These are phyloP conservation scores for Timandra comae DNA, from an alignment of 2,888 invertebrate species.

Conservation along the genomic window DNA sequence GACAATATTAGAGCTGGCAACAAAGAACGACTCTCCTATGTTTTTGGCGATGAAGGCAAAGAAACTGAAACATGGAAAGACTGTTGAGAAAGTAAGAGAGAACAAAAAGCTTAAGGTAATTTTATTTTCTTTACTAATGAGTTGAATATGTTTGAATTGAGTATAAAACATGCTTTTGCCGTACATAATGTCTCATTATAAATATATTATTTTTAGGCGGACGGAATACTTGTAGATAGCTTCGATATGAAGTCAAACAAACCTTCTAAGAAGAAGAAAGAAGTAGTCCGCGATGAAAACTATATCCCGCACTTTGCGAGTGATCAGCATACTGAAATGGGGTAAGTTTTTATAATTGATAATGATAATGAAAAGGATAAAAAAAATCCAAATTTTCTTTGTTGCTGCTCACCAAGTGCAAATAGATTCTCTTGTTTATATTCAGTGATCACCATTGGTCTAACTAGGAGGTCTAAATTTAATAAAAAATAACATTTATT, in stretches of 20 bases:
- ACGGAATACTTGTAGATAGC: constrained; percentile 42
- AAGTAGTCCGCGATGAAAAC: constrained; percentile 83
- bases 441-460: no score
- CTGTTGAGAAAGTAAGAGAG: constrained; percentile 67
- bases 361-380: no score
- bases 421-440: no score
- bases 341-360: no score
- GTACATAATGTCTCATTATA: no score
- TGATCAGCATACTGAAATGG: constrained; percentile 90
- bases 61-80: constrained; percentile 81
- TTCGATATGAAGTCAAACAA: constrained; percentile 22
- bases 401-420: no score
- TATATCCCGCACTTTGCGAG: constrained; percentile 91
- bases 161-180: background rate
- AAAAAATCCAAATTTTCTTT: no score
- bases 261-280: constrained; percentile 68
- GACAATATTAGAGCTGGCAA: constrained; percentile 96
- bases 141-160: background rate
- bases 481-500: no score
- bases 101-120: constrained; percentile 46
- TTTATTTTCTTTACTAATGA: background rate
- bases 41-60: constrained; percentile 93
- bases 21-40: constrained; percentile 85
- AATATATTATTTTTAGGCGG: constrained; percentile 44
- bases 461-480: no score